Evolutionary conservation across 2,797 vertebrate species (phyloP).

Genomic region (Girardinus metallicus): DNA sequence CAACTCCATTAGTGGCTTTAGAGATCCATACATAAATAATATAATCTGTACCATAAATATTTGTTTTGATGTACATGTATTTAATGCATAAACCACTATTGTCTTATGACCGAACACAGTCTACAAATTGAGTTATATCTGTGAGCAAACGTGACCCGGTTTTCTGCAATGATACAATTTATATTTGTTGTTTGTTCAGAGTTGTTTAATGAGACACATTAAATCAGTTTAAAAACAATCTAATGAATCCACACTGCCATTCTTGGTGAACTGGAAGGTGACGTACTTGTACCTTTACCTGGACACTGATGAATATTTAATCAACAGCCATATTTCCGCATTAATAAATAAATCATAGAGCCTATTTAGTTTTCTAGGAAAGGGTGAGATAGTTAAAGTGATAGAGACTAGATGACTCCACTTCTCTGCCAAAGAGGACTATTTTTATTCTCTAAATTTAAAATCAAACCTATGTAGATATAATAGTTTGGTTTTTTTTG

Average conservation of each 20-base stretch:
- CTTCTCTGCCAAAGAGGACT: conserved; percentile 7
- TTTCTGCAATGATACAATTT: not conserved
- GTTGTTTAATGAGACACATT: not conserved
- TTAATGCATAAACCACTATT: conserved; percentile 15
- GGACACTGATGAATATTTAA: conserved; percentile 55
- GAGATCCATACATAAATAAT: conserved; percentile 10
- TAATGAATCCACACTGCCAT: conserved; percentile 2
- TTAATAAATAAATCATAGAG: conserved; percentile 75
- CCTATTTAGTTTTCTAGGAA: conserved; percentile 54
- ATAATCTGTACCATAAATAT: conserved; percentile 23
- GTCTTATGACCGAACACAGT: not conserved
- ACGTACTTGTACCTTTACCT: conserved; percentile 30
- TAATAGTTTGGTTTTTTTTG: not conserved
- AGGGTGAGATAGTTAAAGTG: conserved; percentile 21
- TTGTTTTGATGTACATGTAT: conserved; percentile 48
- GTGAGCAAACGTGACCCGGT: not conserved
- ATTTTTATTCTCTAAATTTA: not conserved
- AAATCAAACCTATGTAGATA: not conserved
- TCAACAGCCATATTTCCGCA: conserved; percentile 63
- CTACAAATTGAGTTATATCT: conserved; percentile 7
- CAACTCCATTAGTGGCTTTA: conserved; percentile 11
- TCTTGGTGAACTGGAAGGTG: conserved; percentile 15
- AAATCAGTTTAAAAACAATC: not conserved
- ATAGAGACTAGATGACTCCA: conserved; percentile 25
- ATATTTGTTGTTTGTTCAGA: not conserved